These are phyloP conservation scores for Spodoptera frugiperda DNA, from an alignment of 1,140 invertebrate genomes.

Conservation along the genomic window DNA sequence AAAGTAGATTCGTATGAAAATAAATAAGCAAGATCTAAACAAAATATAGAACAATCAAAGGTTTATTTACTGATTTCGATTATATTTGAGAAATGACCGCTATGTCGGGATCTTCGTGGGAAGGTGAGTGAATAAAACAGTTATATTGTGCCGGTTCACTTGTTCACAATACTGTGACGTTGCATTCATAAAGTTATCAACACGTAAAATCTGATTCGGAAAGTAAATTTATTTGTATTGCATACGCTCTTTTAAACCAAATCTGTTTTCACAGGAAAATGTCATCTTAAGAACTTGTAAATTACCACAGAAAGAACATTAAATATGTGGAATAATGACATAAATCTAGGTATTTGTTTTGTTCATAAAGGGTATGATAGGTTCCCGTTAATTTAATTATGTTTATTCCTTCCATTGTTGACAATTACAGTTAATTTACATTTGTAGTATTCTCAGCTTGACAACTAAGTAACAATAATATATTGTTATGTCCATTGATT, in stretches of 20 bases:
- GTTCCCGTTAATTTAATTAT: slow-evolving; percentile 21
- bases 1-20: not conserved
- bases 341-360: slow-evolving; percentile 3
- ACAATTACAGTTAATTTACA: no score
- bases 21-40: not conserved
- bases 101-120: slow-evolving; percentile 74
- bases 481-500: slow-evolving; percentile 18
- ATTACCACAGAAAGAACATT: not conserved
- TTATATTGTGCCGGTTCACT: slow-evolving; percentile 46
- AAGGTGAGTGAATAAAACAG: slow-evolving; percentile 68
- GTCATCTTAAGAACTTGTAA: not conserved
- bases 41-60: not conserved
- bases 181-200: slow-evolving; percentile 49
- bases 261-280: slow-evolving; percentile 5
- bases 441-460: no score
- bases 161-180: slow-evolving; percentile 56
- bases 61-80: not conserved
- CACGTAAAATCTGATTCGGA: not conserved
- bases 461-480: slow-evolving; percentile 3
- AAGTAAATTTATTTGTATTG: not conserved
- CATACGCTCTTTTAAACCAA: not conserved
- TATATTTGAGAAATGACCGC: slow-evolving; percentile 58
- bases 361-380: not conserved
- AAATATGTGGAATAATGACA: not conserved
- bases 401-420: not conserved